phyloP scores from a whole-genome alignment of 2,888 invertebrate genomes.

The Lissonota sp. region DNA sequence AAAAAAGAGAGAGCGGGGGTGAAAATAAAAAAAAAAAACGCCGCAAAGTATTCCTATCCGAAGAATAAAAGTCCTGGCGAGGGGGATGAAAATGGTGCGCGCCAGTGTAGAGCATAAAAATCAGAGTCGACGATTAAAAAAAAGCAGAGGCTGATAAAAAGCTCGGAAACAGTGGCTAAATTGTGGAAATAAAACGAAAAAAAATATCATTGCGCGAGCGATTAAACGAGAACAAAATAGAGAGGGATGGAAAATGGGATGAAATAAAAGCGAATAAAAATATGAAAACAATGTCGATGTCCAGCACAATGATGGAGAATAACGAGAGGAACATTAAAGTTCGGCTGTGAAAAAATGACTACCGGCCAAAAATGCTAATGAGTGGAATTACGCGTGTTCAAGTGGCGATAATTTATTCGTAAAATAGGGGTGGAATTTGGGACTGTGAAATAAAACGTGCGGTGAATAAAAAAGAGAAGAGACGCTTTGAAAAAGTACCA shows the following conservation, averaged over 20 bases:
- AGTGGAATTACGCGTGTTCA: too few species aligned
- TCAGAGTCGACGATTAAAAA: constrained; percentile 24
- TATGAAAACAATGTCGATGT: not conserved
- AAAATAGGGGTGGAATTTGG: too few species aligned
- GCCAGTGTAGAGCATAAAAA: constrained; percentile 17
- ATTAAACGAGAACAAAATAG: not conserved
- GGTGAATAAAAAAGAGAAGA: not conserved
- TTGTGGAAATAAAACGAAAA: not conserved
- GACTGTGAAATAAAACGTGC: not conserved
- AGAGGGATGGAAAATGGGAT: not conserved
- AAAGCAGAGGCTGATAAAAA: not conserved
- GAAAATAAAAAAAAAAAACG: constrained; percentile 8
- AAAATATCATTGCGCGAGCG: not conserved
- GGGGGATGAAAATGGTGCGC: not conserved
- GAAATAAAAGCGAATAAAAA: not conserved
- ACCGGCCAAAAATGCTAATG: too few species aligned
- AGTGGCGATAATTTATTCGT: too few species aligned
- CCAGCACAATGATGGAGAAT: too few species aligned
- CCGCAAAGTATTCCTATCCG: constrained; percentile 4
- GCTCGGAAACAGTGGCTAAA: constrained; percentile 6
- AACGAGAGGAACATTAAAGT: too few species aligned
- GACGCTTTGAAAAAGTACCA: not conserved
- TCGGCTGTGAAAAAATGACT: too few species aligned
- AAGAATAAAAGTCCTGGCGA: not conserved
- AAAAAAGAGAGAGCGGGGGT: too few species aligned